Evolutionary conservation across 2,888 invertebrate genomes (phyloP), one percentile per base, ranked within the genome.

Genomic region (Vanessa cardui): DNA sequence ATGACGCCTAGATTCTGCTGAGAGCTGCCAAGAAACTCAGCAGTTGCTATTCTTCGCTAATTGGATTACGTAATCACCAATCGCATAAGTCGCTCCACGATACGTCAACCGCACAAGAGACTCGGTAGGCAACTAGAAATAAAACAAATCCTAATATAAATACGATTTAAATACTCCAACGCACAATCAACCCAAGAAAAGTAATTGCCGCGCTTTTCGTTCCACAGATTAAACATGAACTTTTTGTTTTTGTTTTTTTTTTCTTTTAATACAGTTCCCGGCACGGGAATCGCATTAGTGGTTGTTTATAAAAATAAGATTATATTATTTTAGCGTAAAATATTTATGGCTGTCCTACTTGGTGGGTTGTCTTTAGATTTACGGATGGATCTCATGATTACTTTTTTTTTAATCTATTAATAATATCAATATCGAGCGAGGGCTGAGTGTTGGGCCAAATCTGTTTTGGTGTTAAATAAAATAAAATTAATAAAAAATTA

Each of bases 361-460:
- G 74, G 78, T 77, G 73, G 74, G 74, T 72, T 68, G 69, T 70
- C 72, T 68, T 31, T 75, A 76, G 74, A 65, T 63, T 66, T 73
- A 69, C 72, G 69, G 73, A 71, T 74, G 68, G 76, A 73, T 76
- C 76, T 76, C 75, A 76, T 69, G 61, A 70, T 64, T 68, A 70
- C 63, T 70, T 58, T 70, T 69, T 66, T 67, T 67, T 58, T 52
- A n/a, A 52, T 58, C 15, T 47, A 39, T 58, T 46, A 56, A 54
- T 45, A 58, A 50, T 62, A 58, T 65, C 46, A 66, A 52, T 58
- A 65, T 62, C 15, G 59, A 66, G 61, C 50, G 65, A 56, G 39
- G 58, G 63, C 62, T 70, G 62, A 39, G 59, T 49, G 39, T 39
- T 39, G 39, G 69, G 69, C 66, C 69, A 69, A 69, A 69, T 69